Base-by-base conservation (phyloP, 1,140 invertebrate species). In the Mactra quadrangularis region DNA sequence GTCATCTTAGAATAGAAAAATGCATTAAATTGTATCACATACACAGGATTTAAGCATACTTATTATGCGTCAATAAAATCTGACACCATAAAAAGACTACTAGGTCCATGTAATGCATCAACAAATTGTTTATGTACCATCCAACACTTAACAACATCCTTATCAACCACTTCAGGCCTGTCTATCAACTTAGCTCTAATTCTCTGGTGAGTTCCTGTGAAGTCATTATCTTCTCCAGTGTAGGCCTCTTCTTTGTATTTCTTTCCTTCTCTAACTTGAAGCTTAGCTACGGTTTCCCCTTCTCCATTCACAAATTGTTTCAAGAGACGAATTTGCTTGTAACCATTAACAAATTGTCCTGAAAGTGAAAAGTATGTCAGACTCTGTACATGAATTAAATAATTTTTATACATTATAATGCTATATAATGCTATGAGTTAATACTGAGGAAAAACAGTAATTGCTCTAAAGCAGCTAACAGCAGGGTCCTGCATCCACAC, bases 311-410 rank as follows among this genome's bases (percentile, higher is more conserved):
- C 22, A 25, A 66, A 33, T 19, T 66, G 62, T 25, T 66, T 66
- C 3, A 11, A 22, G n/a, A 66, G 38, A 17, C 45, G 25, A 15
- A 66, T 66, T 15, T 66, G 62, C 22, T 66, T 66, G 22, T n/a
- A 66, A 45, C 62, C 62, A 38, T 66, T 66, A 3, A 66, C 62
- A 29, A 66, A 66, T 22, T 66, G 62, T 7, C 62, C 62, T 66
- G 38, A 25, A 47, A 62, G 1, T n/a, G 6, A n/a, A 53, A 53
- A 53, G 17, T n/a, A 53, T n/a, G 19, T 7, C 41, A 47, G 7
- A 9, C 7, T 47, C n/a, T n/a, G n/a, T n/a, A n/a, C n/a, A n/a
- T 47, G 41, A 7, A 47, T 9, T 47, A 9, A 9, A 47, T 47
- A 9, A 7, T 47, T 9, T 47, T 7, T 47, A 9, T 47, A 9